Conservation (phyloP, 2,113 vertebrate species). For the Genyomyrus donnyi region DNA sequence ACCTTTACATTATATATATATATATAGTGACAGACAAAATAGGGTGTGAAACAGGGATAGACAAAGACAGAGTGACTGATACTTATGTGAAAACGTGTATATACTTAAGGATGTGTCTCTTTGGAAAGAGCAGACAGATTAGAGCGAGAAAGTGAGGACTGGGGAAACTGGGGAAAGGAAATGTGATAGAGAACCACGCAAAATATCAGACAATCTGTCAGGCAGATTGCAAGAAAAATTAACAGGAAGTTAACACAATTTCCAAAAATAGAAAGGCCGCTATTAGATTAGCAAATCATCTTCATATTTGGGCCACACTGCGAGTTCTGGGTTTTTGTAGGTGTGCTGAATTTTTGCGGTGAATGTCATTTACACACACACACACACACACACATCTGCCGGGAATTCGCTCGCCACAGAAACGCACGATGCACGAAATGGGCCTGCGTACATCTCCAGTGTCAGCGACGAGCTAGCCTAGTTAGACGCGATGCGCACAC, state of each 20-base stretch:
- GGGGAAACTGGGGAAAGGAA: not conserved
- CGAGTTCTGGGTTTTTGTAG: not conserved
- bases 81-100: not conserved
- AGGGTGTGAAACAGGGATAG: not conserved
- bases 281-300: not conserved
- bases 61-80: not conserved
- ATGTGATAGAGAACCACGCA: not conserved
- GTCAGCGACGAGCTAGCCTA: not conserved
- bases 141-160: not conserved
- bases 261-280: not conserved
- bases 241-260: not conserved
- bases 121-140: not conserved
- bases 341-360: not conserved
- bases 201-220: not conserved
- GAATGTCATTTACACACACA: not conserved
- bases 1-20: not conserved
- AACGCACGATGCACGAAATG: not conserved
- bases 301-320: not conserved
- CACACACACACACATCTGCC: not conserved
- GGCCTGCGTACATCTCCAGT: not conserved
- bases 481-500: not conserved
- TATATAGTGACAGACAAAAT: not conserved
- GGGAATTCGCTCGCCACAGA: not conserved
- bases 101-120: not conserved
- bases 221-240: not conserved